phyloP scores from a whole-genome alignment of 2,888 invertebrate species.

The Odontocerum albicorne region DNA sequence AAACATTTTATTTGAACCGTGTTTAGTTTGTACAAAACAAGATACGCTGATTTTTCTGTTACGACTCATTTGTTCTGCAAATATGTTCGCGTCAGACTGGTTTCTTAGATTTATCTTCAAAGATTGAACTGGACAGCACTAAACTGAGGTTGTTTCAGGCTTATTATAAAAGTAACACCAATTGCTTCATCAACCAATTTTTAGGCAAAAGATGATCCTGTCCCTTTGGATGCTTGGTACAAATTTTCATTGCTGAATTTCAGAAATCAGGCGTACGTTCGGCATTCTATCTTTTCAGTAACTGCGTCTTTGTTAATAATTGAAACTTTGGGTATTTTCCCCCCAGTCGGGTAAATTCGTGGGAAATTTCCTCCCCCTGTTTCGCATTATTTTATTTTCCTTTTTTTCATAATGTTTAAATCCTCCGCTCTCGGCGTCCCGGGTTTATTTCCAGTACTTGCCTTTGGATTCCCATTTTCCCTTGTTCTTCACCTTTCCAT shows the following conservation, averaged over 20 bases:
- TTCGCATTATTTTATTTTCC: constrained; percentile 18
- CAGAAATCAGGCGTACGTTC: neutral
- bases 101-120: neutral
- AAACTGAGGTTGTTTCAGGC: too few relatives aligned
- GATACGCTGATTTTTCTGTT: neutral
- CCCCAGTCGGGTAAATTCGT: neutral
- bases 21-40: neutral
- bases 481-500: too few relatives aligned
- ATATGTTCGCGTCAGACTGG: neutral
- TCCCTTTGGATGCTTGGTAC: too few relatives aligned
- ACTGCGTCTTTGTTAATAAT: constrained; percentile 34
- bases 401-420: constrained; percentile 8
- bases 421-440: constrained; percentile 7
- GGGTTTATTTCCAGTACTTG: neutral
- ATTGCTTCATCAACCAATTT: too few relatives aligned
- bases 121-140: neutral
- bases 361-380: constrained; percentile 8
- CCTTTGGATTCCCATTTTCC: too few relatives aligned
- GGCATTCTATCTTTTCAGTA: constrained; percentile 10
- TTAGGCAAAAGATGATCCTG: too few relatives aligned
- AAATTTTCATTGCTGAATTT: too few relatives aligned
- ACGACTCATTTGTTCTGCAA: neutral
- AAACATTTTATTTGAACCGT: neutral
- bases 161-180: neutral
- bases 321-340: constrained; percentile 28